phyloP scores from a whole-genome alignment of 2,888 invertebrate species.

The Chorisops tibialis region DNA sequence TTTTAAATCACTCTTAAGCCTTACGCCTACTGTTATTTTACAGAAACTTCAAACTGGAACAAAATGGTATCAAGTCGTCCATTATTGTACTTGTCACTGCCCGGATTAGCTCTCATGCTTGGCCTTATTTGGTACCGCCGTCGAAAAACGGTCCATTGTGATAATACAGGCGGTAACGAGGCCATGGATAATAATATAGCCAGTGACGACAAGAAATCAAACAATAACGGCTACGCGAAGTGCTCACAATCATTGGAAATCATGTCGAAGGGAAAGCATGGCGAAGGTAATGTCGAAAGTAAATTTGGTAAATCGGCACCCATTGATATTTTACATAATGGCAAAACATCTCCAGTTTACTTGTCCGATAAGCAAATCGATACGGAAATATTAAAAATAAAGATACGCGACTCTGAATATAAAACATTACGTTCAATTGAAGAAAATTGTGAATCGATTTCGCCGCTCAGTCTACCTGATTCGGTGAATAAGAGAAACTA shows the following conservation, averaged over 20 bases:
- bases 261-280: constrained; percentile 34
- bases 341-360: constrained; percentile 57
- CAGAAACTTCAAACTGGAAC: constrained; percentile 24
- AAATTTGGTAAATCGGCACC: constrained; percentile 62
- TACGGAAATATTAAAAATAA: constrained; percentile 55
- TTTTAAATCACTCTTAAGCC: too few species aligned
- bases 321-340: constrained; percentile 63
- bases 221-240: constrained; percentile 26
- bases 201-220: constrained; percentile 20
- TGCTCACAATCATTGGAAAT: constrained; percentile 27
- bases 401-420: constrained; percentile 44
- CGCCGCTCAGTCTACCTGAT: constrained; percentile 48
- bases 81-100: constrained; percentile 73
- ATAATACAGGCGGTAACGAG: constrained; percentile 64
- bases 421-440: constrained; percentile 35
- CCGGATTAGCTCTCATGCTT: constrained; percentile 74
- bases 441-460: constrained; percentile 37
- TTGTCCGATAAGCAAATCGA: constrained; percentile 67
- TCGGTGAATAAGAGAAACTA: constrained; percentile 38
- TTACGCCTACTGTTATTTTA: not conserved
- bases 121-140: constrained; percentile 79
- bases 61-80: constrained; percentile 75
- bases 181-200: constrained; percentile 41
- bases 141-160: constrained; percentile 69
- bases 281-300: constrained; percentile 40